phyloP scores from a whole-genome alignment of 2,888 invertebrate species.

The Cephus runcator region DNA sequence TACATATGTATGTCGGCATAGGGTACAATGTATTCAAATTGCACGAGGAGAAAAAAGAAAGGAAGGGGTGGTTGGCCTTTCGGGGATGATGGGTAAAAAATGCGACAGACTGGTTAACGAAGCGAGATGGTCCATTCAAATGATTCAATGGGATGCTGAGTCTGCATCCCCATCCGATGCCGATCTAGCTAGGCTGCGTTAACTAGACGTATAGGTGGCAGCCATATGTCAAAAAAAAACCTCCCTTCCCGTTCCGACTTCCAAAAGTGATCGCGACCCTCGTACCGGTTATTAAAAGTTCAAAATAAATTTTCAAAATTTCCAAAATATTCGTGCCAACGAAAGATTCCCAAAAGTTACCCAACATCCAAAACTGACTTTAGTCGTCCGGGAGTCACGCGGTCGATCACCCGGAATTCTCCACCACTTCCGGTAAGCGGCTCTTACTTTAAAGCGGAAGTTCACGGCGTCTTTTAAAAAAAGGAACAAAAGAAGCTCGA shows the following conservation, averaged over 20 bases:
- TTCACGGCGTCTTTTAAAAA: conserved; percentile 53
- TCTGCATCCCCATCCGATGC: conserved; percentile 1
- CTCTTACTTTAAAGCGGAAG: conserved; percentile 56
- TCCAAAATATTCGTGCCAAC: too few relatives aligned
- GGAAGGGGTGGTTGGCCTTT: conserved; percentile 53
- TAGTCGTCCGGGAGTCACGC: too few relatives aligned
- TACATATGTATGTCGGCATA: conserved; percentile 63
- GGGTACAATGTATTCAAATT: conserved; percentile 66
- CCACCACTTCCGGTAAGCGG: conserved; percentile 29
- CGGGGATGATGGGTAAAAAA: conserved; percentile 61
- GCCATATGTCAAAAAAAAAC: conserved; percentile 10
- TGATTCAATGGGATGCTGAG: conserved; percentile 57
- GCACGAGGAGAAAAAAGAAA: conserved; percentile 48
- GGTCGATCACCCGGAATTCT: too few relatives aligned
- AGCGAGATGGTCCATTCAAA: conserved; percentile 65
- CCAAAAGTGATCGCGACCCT: conserved; percentile 1
- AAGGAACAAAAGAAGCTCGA: conserved; percentile 65
- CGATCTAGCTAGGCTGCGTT: not conserved
- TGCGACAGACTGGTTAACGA: conserved; percentile 66
- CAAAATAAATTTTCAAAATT: too few relatives aligned
- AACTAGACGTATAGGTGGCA: conserved; percentile 15
- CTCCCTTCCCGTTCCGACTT: too few relatives aligned
- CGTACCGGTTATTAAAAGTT: too few relatives aligned
- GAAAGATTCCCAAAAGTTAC: too few relatives aligned
- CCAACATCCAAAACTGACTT: too few relatives aligned